Conservation (phyloP, 2,888 invertebrate genomes). For the Darwinula stevensoni region DNA sequence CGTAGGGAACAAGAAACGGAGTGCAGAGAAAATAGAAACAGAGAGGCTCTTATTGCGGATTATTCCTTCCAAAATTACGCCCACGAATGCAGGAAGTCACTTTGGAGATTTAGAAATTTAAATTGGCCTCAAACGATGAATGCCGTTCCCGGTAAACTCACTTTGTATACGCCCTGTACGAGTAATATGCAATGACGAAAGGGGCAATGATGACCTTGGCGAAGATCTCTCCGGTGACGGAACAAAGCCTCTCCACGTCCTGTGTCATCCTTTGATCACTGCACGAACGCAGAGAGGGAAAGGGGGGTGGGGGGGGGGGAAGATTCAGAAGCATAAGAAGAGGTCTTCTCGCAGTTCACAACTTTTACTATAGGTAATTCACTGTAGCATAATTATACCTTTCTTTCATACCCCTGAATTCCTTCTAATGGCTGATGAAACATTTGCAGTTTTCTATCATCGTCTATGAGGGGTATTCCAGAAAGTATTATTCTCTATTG, state of each 20-base stretch:
- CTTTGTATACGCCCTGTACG: slow-evolving; percentile 20
- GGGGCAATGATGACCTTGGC: slow-evolving; percentile 16
- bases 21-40: too few species aligned
- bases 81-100: too few species aligned
- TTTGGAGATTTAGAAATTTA: too few species aligned
- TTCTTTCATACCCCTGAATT: slow-evolving; percentile 2
- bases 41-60: too few species aligned
- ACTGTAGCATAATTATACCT: too few species aligned
- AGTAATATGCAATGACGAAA: slow-evolving; percentile 23
- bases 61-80: too few species aligned
- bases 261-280: slow-evolving; percentile 23
- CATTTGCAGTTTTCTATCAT: slow-evolving; percentile 5
- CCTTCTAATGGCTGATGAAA: neutral
- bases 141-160: slow-evolving; percentile 12
- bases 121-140: too few species aligned
- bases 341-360: slow-evolving; percentile 3
- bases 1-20: too few species aligned
- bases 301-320: too few species aligned
- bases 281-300: slow-evolving; percentile 8
- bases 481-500: too few species aligned
- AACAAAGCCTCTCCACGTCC: slow-evolving; percentile 21
- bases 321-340: neutral
- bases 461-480: too few species aligned
- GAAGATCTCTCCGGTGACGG: slow-evolving; percentile 18
- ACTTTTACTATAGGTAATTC: too few species aligned